phyloP scores from a whole-genome alignment of 2,888 invertebrate species.

The Hyles lineata region DNA sequence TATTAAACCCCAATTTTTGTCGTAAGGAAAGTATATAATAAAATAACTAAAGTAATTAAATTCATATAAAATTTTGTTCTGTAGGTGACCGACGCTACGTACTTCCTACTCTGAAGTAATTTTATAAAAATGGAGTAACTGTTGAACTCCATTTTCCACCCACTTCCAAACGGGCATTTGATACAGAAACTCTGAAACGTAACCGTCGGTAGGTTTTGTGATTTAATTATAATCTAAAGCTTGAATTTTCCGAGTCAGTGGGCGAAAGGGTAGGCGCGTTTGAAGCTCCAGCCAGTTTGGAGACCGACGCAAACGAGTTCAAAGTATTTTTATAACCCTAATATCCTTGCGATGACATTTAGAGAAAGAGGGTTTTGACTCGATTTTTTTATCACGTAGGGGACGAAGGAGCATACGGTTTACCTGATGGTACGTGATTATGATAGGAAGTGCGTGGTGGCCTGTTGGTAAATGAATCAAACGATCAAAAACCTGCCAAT shows the following conservation, averaged over 20 bases:
- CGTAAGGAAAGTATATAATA: not conserved
- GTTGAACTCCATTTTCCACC: slow-evolving; percentile 26
- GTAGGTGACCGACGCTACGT: slow-evolving; percentile 34
- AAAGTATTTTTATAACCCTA: not conserved
- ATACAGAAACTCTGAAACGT: slow-evolving; percentile 23
- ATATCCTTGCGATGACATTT: not conserved
- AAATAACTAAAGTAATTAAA: not conserved
- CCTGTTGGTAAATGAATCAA: too few relatives aligned
- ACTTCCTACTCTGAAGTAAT: slow-evolving; percentile 31
- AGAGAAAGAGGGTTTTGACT: too few relatives aligned
- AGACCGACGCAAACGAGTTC: not conserved
- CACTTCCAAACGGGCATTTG: slow-evolving; percentile 17
- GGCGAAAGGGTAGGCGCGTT: slow-evolving; percentile 28
- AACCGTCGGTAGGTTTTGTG: not conserved
- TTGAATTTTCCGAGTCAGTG: slow-evolving; percentile 25
- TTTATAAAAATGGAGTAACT: slow-evolving; percentile 39
- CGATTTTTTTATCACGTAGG: too few relatives aligned
- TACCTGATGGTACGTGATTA: too few relatives aligned
- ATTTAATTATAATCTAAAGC: slow-evolving; percentile 15
- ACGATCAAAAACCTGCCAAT: too few relatives aligned
- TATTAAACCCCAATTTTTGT: not conserved
- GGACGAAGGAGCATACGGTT: too few relatives aligned
- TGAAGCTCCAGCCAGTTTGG: not conserved
- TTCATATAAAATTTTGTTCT: slow-evolving; percentile 56
- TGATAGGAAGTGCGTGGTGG: too few relatives aligned